A percentile compares a stretch with the other conserved stretches of the same genome.
Evolutionary conservation across 2,888 invertebrate genomes (phyloP).

Genomic region (Arge pagana): DNA sequence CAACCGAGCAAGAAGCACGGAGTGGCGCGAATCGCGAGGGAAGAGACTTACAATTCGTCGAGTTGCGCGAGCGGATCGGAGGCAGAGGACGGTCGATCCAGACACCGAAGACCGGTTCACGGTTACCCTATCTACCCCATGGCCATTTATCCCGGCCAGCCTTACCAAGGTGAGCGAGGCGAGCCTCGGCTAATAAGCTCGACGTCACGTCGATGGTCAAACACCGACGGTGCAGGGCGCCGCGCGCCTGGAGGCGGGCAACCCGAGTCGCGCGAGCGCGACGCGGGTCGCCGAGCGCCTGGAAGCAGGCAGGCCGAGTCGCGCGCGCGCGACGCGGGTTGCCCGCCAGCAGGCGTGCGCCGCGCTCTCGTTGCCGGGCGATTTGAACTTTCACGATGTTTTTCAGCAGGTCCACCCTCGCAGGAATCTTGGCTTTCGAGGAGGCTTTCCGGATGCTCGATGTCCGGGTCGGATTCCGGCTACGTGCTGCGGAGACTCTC

Average conservation of each 20-base stretch:
- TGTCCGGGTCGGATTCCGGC: conserved; percentile 62
- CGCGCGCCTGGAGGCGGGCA: no score
- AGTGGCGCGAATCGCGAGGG: conserved; percentile 58
- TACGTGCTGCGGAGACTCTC: conserved; percentile 62
- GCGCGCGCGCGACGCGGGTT: no score
- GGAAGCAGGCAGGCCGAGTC: no score
- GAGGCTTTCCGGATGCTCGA: conserved; percentile 71
- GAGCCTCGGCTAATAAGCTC: conserved; percentile 9
- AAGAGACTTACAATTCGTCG: conserved; percentile 57
- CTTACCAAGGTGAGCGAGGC: conserved; percentile 45
- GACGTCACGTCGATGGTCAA: no score
- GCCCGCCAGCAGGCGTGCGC: no score
- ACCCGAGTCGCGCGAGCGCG: no score
- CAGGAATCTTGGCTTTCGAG: conserved; percentile 69
- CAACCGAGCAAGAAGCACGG: conserved; percentile 70
- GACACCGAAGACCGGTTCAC: conserved; percentile 58
- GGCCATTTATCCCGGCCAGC: conserved; percentile 41
- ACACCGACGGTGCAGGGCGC: no score
- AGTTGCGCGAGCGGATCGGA: conserved; percentile 63
- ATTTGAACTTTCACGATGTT: conserved; percentile 55
- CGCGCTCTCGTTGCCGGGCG: no score
- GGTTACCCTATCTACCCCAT: conserved; percentile 58
- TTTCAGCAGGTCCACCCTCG: conserved; percentile 65
- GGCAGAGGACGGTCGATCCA: conserved; percentile 57
- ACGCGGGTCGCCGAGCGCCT: no score